Base-by-base conservation (phyloP, 2,888 invertebrate genomes). In the Tuta absoluta region DNA sequence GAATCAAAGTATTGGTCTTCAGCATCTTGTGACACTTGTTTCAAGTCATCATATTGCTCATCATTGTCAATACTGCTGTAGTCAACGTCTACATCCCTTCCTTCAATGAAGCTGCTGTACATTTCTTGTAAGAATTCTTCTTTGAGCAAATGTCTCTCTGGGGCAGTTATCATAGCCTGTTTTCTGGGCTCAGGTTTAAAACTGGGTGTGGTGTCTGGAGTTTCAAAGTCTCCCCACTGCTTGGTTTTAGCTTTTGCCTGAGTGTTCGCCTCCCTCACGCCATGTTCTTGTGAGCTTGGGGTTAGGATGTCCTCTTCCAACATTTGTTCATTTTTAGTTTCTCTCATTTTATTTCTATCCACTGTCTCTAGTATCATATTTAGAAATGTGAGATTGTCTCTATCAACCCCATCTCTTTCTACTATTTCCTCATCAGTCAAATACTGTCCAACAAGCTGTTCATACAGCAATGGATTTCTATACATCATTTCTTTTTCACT, bases 401-500 rank as follows among this genome's bases (percentile, higher is more conserved):
- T 92, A 75, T 94, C 93, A 60, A 93, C 91, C 65, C 91, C 87
- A 82, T 95, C 95, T 17, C 95, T 87, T 62, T 92, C 91, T 68
- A 92, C 91, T 66, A 94, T 94, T 81, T 98, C 97, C 37, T 95
- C 94, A 65, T 95, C 94, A 2, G 95, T 95, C 70, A 98, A 84
- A 83, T 96, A 98, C 76, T 95, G 96, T 0, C 98, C 98, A 53
- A 99, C 93, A 71, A 99, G 89, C 76, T 98, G 96, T 69, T 98
- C 97, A 86, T 97, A 99, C 0, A 98, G 86, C 63, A 96, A 91
- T 0, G 98, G 99, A 83, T 98, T 97, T 66, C 99, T 90, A 71
- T 94, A 95, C 94, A 97, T 97, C 98, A 99, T 99, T 91, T 97
- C 96, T 67, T 94, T 94, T 82, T 98, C 98, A 80, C 95, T 95